Evolutionary conservation across 1,140 invertebrate genomes (phyloP).

Genomic region (Microplitis demolitor): DNA sequence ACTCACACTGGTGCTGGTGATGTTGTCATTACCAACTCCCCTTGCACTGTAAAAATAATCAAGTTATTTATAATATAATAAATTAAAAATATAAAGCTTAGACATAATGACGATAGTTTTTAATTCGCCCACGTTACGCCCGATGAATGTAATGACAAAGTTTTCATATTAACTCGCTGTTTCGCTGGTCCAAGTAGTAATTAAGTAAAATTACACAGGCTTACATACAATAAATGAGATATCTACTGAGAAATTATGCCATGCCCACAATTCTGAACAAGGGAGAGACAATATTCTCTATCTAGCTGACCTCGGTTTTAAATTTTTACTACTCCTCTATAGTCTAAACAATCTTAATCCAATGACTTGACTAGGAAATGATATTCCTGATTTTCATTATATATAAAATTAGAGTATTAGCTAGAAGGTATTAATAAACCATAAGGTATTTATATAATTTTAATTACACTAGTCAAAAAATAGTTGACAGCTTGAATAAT

Average conservation of each 20-base stretch:
- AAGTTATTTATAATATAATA: neutral
- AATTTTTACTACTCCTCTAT: too few species aligned
- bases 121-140: slow-evolving; percentile 7
- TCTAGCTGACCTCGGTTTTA: neutral
- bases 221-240: neutral
- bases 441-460: too few species aligned
- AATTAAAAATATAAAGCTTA: neutral
- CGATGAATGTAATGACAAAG: neutral
- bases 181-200: slow-evolving; percentile 3
- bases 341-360: too few species aligned
- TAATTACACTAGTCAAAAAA: neutral
- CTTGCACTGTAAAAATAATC: slow-evolving; percentile 51
- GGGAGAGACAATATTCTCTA: neutral
- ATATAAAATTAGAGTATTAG: too few species aligned
- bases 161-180: neutral
- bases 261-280: neutral
- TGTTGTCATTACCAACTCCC: slow-evolving; percentile 57
- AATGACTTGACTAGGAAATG: neutral
- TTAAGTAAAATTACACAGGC: slow-evolving; percentile 18
- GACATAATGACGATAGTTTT: neutral
- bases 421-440: too few species aligned
- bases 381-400: too few species aligned
- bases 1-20: slow-evolving; percentile 58
- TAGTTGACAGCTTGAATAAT: neutral
- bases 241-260: slow-evolving; percentile 2